These are phyloP conservation scores for Allacma fusca DNA, from an alignment of 2,888 invertebrate genomes.

Conservation along the genomic window DNA sequence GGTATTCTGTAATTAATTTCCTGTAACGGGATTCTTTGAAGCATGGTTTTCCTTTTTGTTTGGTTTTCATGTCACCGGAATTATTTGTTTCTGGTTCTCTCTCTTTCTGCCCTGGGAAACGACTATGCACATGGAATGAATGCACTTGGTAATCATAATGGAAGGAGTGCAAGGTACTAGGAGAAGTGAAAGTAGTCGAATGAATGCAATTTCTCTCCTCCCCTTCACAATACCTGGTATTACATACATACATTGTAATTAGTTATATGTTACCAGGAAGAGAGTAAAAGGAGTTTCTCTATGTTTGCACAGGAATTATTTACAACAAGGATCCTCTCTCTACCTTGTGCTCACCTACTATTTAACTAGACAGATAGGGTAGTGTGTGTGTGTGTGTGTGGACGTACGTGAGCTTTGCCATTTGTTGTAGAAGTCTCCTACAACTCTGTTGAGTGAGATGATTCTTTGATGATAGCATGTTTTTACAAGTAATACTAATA, in stretches of 20 bases:
- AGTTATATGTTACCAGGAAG: background rate
- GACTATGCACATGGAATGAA: no score
- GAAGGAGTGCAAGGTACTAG: background rate
- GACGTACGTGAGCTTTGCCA: no score
- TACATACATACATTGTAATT: no score
- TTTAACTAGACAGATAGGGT: no score
- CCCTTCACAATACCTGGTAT: no score
- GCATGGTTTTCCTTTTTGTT: background rate
- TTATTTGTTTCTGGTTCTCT: background rate
- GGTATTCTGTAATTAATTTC: background rate
- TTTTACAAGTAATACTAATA: background rate
- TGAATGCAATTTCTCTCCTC: background rate
- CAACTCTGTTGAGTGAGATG: constrained; percentile 4
- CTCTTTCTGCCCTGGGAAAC: background rate
- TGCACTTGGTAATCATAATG: background rate
- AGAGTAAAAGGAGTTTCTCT: background rate
- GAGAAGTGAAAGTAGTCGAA: background rate
- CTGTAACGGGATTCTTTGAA: background rate
- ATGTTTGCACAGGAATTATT: background rate
- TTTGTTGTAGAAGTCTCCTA: no score
- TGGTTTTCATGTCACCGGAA: background rate
- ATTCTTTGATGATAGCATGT: background rate
- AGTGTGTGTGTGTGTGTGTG: no score
- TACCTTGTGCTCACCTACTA: background rate
- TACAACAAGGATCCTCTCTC: background rate